Base-by-base conservation (phyloP, 2,113 vertebrate genomes). In the Cebus imitator region DNA sequence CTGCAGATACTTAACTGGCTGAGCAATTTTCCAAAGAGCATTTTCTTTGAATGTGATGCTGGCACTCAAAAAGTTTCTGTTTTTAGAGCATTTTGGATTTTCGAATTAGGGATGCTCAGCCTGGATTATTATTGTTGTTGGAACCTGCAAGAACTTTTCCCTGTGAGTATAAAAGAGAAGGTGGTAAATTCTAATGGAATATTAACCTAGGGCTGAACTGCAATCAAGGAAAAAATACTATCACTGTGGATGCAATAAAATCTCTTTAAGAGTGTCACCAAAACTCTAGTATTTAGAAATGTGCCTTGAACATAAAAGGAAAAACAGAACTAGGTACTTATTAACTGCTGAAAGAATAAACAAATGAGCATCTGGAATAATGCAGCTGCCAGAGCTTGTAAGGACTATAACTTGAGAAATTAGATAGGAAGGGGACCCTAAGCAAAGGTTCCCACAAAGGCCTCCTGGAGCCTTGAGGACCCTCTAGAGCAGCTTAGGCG, bases 251-350 rank as follows among this genome's bases (percentile, higher is more conserved):
- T 66, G 40, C 35, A 94, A 87, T 43, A 50, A 58, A 58, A 21
- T 88, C 45, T 94, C n/a, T 82, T 83, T 40, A 94, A 93, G 72
- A 55, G 2, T 66, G 21, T 50, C n/a, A 16, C 25, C 55, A 92
- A 97, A 97, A 75, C 84, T 87, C 58, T 50, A 90, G 35, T 35
- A 92, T 95, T 92, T 92, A 87, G 70, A 81, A 94, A 92, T 52
- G 79, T 80, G 73, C 32, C 72, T 88, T 89, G 58, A 97, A 91
- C 21, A 32, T 61, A 79, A 94, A 64, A 90, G 52, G 4, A 80
- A 83, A 48, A 43, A 95, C 4, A 52, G 18, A 6, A 89, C 30
- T 91, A 87, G 32, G 21, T 37, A 61, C 35, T 93, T 52, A 86
- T 94, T 87, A 96, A 96, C 37, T 58, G 8, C 25, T 94, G 68